A percentile compares a stretch with the other conserved stretches of the same genome.
phyloP scores from a whole-genome alignment of 2,797 vertebrate species.

The Lithobates pipiens region DNA sequence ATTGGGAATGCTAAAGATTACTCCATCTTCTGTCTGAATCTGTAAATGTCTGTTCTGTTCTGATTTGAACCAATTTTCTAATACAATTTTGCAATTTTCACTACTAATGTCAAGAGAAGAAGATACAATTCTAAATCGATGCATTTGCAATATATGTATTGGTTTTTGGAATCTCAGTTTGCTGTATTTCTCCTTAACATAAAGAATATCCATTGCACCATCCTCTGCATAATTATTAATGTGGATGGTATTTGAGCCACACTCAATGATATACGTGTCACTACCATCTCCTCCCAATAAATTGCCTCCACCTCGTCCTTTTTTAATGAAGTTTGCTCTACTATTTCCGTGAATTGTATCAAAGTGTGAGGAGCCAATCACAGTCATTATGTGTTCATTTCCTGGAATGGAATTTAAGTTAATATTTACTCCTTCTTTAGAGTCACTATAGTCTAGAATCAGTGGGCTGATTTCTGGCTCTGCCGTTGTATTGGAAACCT shows the following conservation, averaged over 20 bases:
- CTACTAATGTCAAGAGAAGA: too few relatives aligned
- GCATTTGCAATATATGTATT: too few relatives aligned
- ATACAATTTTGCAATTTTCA: background rate
- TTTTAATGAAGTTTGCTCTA: constrained; percentile 12
- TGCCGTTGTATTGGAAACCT: constrained; percentile 55
- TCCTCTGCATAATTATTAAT: constrained; percentile 16
- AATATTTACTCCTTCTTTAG: background rate
- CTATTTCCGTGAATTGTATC: background rate
- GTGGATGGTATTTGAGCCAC: background rate
- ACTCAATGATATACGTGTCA: constrained; percentile 23
- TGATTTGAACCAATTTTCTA: background rate
- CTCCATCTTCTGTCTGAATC: background rate
- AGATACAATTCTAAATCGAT: too few relatives aligned
- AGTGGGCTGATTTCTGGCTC: constrained; percentile 8
- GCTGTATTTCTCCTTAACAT: constrained; percentile 7
- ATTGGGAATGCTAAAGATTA: too few relatives aligned
- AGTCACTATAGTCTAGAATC: constrained; percentile 28
- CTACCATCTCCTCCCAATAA: constrained; percentile 10
- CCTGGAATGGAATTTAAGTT: constrained; percentile 2
- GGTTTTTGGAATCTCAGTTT: background rate
- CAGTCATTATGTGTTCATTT: constrained; percentile 28
- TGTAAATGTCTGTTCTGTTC: constrained; percentile 23
- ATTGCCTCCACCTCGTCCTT: background rate
- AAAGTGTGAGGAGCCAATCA: background rate
- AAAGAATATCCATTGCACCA: constrained; percentile 5